phyloP scores from a whole-genome alignment of 2,113 vertebrate species.

The Tyto alba region DNA sequence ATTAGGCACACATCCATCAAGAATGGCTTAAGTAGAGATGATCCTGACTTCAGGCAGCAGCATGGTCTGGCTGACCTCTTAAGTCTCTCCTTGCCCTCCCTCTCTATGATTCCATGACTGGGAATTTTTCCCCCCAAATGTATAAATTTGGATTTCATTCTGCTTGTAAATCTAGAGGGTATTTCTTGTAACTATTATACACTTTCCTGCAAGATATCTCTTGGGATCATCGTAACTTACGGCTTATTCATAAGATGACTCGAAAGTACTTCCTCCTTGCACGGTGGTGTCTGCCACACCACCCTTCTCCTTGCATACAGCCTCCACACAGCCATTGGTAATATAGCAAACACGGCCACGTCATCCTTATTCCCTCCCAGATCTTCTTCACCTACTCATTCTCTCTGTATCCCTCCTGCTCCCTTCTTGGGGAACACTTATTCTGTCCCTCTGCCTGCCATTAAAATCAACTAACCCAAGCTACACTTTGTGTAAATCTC shows the following conservation, averaged over 20 bases:
- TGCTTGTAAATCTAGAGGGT: background rate
- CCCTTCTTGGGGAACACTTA: background rate
- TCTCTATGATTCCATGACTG: slow-evolving; percentile 6
- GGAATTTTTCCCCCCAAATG: rapidly evolving
- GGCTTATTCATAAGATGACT: background rate
- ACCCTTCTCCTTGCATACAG: background rate
- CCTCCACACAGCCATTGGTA: background rate
- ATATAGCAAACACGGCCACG: rapidly evolving
- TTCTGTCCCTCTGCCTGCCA: background rate
- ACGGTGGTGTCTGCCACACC: rapidly evolving
- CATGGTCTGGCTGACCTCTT: slow-evolving; percentile 33
- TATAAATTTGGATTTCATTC: background rate
- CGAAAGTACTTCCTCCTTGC: background rate
- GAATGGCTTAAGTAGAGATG: slow-evolving; percentile 33
- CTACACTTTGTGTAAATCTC: background rate
- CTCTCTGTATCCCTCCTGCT: background rate
- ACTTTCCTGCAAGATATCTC: background rate
- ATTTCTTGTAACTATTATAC: background rate
- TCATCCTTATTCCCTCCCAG: background rate
- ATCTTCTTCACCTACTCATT: background rate
- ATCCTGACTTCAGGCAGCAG: slow-evolving; percentile 49
- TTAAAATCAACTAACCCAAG: background rate
- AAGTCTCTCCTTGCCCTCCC: slow-evolving; percentile 20
- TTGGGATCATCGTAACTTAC: background rate
- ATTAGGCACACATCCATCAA: slow-evolving; percentile 45